Evolutionary conservation across 2,797 vertebrate species (phyloP).

Genomic region (Sylvilagus floridanus): DNA sequence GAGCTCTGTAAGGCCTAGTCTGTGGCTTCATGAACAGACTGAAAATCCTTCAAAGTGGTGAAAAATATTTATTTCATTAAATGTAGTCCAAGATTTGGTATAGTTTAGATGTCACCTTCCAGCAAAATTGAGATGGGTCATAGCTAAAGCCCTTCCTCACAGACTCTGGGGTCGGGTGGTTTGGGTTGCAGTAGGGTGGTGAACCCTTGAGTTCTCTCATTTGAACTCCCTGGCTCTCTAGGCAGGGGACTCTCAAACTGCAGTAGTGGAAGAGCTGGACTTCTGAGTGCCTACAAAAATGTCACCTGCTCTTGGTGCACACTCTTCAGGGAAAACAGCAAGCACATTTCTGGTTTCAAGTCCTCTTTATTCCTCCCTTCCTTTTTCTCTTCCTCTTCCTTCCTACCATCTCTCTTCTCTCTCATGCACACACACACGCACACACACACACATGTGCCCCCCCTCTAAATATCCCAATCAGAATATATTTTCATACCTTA

Average conservation of each 20-base stretch:
- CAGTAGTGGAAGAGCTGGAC: neutral
- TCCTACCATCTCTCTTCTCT: too few species aligned
- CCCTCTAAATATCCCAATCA: neutral
- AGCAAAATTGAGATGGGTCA: neutral
- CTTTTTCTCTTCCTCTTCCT: neutral
- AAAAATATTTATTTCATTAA: conserved; percentile 5
- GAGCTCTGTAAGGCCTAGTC: neutral
- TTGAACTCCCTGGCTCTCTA: neutral
- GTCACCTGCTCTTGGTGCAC: neutral
- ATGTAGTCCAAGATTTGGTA: neutral
- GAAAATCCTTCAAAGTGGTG: neutral
- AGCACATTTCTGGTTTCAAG: neutral
- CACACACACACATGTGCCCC: neutral
- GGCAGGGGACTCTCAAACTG: neutral
- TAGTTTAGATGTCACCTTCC: neutral
- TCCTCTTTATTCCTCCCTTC: neutral
- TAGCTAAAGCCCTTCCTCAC: neutral
- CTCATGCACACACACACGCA: too few species aligned
- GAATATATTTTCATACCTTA: conserved; percentile 23
- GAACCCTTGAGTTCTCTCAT: neutral
- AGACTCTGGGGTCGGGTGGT: neutral
- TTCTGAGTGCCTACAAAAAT: neutral
- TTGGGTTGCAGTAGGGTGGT: neutral
- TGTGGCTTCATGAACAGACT: neutral
- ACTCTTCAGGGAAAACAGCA: neutral